Conservation (phyloP, 2,113 vertebrate genomes). For the Vicugna pacos region DNA sequence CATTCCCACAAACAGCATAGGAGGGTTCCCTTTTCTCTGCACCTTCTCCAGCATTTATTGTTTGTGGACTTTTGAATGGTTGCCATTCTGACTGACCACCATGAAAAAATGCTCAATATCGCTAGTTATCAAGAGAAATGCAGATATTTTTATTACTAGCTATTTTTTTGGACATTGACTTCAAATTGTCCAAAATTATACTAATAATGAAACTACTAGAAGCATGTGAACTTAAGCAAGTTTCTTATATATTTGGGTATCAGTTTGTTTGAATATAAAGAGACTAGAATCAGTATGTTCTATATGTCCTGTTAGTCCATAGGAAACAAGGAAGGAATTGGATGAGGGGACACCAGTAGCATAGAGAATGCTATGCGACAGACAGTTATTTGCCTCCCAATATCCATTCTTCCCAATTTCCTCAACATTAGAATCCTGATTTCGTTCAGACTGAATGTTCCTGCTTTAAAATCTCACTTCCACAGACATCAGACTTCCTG, state of each 20-base stretch:
- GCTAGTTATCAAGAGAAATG: not conserved
- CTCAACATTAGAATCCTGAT: not conserved
- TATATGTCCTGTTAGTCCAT: not conserved
- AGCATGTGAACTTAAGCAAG: not conserved
- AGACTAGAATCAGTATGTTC: not conserved
- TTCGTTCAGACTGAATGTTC: not conserved
- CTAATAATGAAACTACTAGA: not conserved
- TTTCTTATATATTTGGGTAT: not conserved
- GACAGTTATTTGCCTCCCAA: not conserved
- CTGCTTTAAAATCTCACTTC: not conserved
- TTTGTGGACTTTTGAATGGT: too few species aligned
- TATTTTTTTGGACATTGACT: not conserved
- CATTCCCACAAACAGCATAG: too few species aligned
- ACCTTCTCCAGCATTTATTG: too few species aligned
- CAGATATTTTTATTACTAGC: not conserved
- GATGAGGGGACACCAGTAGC: not conserved
- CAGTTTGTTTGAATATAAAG: not conserved
- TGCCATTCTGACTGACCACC: too few species aligned
- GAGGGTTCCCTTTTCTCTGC: too few species aligned
- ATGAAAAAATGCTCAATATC: too few species aligned
- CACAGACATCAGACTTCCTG: not conserved
- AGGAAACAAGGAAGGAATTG: not conserved
- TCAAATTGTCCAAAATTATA: not conserved
- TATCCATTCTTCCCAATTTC: not conserved
- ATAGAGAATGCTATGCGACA: not conserved